These are phyloP conservation scores for Montipora foliosa DNA, from an alignment of 64 coral and sea anemone species.

Conservation along the genomic window DNA sequence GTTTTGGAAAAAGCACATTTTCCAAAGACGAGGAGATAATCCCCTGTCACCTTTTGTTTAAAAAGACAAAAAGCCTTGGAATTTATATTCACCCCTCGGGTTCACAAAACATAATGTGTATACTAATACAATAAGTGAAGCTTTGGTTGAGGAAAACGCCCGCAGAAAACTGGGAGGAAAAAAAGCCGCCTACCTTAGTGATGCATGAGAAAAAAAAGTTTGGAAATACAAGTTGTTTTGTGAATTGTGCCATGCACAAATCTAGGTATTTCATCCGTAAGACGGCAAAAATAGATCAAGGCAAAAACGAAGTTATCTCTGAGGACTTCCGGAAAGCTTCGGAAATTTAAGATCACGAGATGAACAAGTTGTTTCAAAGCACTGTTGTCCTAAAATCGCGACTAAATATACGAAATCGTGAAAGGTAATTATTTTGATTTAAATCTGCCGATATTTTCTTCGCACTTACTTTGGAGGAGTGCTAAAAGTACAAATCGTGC, in stretches of 20 bases:
- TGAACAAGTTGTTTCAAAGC: neutral
- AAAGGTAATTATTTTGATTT: neutral
- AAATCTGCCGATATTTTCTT: neutral
- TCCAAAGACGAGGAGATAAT: neutral
- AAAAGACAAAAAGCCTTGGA: constrained; percentile 1
- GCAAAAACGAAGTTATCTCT: neutral
- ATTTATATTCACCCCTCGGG: constrained; percentile 18
- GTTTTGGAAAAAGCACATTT: neutral
- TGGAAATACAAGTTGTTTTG: neutral
- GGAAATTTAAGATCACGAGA: neutral
- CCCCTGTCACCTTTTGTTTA: neutral
- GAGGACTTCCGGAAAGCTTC: neutral
- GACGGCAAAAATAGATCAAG: neutral
- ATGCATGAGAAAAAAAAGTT: neutral
- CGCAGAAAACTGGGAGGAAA: neutral
- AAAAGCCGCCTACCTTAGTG: neutral
- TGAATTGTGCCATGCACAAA: neutral
- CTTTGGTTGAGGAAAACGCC: neutral
- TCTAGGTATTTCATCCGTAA: neutral
- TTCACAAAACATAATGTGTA: neutral
- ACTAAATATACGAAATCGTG: neutral
- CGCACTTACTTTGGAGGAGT: neutral
- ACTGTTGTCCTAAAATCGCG: neutral
- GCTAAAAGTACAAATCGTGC: neutral
- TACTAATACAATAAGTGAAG: too few relatives aligned